Evolutionary conservation across 1,140 invertebrate genomes (phyloP).

Genomic region (Drosophila tsacasi): DNA sequence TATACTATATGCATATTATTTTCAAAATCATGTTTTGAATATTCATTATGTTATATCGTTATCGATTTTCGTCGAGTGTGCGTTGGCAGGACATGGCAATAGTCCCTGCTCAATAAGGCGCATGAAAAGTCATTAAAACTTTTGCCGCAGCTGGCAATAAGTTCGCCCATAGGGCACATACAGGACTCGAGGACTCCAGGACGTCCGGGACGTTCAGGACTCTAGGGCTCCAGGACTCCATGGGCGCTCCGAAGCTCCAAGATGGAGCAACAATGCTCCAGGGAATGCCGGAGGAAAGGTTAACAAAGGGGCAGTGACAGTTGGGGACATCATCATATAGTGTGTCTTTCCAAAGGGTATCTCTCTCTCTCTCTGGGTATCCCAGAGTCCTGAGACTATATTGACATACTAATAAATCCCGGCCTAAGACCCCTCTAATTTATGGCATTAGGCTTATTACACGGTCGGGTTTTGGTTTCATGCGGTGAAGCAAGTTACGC

Average conservation of each 20-base stretch:
- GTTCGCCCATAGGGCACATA: slow-evolving; percentile 26
- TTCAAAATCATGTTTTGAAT: background rate
- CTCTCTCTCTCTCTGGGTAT: slow-evolving; percentile 14
- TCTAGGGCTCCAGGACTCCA: slow-evolving; percentile 1
- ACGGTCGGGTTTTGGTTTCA: background rate
- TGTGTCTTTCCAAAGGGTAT: slow-evolving; percentile 24
- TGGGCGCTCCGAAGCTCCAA: background rate
- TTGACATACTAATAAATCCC: slow-evolving; percentile 72
- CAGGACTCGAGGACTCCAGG: slow-evolving; percentile 13
- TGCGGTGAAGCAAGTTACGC: background rate
- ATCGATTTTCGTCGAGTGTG: background rate
- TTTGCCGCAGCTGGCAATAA: slow-evolving; percentile 55
- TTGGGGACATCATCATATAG: slow-evolving; percentile 49
- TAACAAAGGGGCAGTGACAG: slow-evolving; percentile 68
- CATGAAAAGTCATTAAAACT: slow-evolving; percentile 82
- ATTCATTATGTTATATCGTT: background rate
- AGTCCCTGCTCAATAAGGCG: slow-evolving; percentile 56
- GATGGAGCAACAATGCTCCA: background rate
- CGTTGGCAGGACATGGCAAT: slow-evolving; percentile 28
- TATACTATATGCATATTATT: background rate
- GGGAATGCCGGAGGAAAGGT: slow-evolving; percentile 47
- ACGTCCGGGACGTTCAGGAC: background rate
- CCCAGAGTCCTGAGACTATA: slow-evolving; percentile 50
- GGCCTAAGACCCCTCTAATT: slow-evolving; percentile 65
- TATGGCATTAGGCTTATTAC: slow-evolving; percentile 55